Evolutionary conservation across 2,797 vertebrate species (phyloP).

Genomic region (Hemitrygon akajei): DNA sequence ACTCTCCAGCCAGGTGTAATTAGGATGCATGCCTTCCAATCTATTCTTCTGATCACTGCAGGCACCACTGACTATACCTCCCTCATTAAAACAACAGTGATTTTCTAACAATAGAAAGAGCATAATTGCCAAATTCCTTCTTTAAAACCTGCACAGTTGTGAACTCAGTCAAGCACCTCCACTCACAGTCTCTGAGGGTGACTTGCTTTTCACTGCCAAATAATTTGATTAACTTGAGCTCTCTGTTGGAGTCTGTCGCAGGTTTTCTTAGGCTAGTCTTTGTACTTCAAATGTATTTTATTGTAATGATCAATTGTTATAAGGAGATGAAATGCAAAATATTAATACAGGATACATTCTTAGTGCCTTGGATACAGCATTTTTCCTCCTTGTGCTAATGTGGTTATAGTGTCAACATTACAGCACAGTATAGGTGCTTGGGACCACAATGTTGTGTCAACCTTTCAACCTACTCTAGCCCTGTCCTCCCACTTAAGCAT

Average conservation of each 20-base stretch:
- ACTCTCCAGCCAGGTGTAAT: neutral
- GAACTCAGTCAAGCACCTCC: neutral
- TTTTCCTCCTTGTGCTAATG: neutral
- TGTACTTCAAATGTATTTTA: neutral
- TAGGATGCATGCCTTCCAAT: neutral
- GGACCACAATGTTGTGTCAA: too few species aligned
- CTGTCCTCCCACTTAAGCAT: too few species aligned
- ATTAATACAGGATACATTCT: neutral
- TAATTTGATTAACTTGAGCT: neutral
- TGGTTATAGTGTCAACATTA: neutral
- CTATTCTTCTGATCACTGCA: neutral
- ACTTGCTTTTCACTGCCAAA: neutral
- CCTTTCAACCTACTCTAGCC: too few species aligned
- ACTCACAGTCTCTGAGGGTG: neutral
- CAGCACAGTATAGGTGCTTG: too few species aligned
- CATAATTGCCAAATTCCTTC: neutral
- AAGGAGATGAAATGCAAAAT: neutral
- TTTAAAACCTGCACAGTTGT: neutral
- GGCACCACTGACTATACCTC: neutral
- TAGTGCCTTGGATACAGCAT: neutral
- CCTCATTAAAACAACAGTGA: neutral
- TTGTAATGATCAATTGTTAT: neutral
- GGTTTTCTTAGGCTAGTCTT: neutral
- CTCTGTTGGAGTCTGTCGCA: neutral
- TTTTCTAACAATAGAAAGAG: neutral